Percentiles rank a stretch among this genome's conserved stretches.
phyloP scores from a whole-genome alignment of 92 coral and sea anemone species.

The Muricea muricata region DNA sequence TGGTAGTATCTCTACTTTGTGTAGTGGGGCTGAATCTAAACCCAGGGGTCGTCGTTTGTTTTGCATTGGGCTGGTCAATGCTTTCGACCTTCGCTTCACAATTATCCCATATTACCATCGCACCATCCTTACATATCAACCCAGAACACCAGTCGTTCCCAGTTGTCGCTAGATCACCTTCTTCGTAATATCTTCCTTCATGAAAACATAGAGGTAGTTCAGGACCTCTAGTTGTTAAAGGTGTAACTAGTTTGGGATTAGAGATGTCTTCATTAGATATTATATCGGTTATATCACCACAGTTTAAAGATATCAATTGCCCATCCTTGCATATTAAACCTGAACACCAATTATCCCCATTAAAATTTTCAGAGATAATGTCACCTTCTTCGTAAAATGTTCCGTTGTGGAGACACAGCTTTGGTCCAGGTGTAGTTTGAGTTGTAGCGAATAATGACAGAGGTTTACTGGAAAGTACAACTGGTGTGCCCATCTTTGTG shows the following conservation, averaged over 20 bases:
- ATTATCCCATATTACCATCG: neutral
- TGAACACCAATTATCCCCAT: constrained; percentile 26
- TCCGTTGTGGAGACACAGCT: neutral
- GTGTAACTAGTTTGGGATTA: neutral
- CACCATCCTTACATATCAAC: neutral
- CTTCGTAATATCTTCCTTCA: neutral
- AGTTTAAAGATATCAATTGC: constrained; percentile 11
- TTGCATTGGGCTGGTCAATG: neutral
- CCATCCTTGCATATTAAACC: constrained; percentile 20
- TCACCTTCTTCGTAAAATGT: constrained; percentile 39
- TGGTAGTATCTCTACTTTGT: neutral
- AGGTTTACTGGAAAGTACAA: too few relatives aligned
- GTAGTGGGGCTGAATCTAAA: neutral
- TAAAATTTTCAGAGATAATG: constrained; percentile 7
- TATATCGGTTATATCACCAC: neutral
- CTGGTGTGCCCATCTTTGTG: too few relatives aligned
- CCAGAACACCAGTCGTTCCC: neutral
- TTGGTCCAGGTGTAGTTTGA: neutral
- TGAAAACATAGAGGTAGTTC: neutral
- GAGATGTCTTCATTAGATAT: neutral
- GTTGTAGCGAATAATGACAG: too few relatives aligned
- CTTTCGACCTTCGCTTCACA: neutral
- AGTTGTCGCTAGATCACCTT: neutral
- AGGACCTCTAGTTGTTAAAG: neutral
- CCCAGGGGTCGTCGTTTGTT: neutral